Evolutionary conservation across 2,888 invertebrate genomes (phyloP).

Genomic region (Dugesia japonica): DNA sequence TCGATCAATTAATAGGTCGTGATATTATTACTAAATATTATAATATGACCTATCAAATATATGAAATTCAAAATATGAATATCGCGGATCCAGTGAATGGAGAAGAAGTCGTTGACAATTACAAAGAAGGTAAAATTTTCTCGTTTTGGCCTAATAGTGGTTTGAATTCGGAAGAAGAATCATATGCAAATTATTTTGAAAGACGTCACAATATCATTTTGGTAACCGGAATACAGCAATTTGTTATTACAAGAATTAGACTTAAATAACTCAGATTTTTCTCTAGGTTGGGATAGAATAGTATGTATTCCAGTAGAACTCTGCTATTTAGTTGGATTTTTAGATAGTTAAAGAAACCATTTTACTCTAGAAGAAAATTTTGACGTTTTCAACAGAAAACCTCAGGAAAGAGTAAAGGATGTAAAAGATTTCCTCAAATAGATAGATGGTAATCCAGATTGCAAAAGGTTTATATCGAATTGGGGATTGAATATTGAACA

Average conservation of each 20-base stretch:
- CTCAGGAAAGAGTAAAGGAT: constrained; percentile 51
- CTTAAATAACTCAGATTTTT: constrained; percentile 20
- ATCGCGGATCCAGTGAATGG: constrained; percentile 53
- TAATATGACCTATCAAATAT: constrained; percentile 69
- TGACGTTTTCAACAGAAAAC: constrained; percentile 60
- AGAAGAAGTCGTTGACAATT: neutral
- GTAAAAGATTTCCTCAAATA: constrained; percentile 56
- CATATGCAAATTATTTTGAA: constrained; percentile 34
- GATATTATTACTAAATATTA: constrained; percentile 57
- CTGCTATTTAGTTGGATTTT: constrained; percentile 60
- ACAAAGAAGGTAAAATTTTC: too few relatives aligned
- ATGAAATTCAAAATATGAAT: constrained; percentile 62
- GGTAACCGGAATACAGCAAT: constrained; percentile 57
- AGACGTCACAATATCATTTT: constrained; percentile 57
- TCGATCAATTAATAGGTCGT: constrained; percentile 20
- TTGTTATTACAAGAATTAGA: constrained; percentile 57
- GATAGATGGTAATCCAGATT: constrained; percentile 36
- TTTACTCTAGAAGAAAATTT: constrained; percentile 59
- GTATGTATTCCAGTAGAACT: constrained; percentile 61
- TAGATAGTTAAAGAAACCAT: constrained; percentile 48
- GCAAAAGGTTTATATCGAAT: constrained; percentile 43
- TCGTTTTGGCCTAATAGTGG: too few relatives aligned
- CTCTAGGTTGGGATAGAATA: constrained; percentile 55
- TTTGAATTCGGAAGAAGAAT: too few relatives aligned
- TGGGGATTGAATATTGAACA: constrained; percentile 54